phyloP scores from a whole-genome alignment of 2,888 invertebrate species.

The Caenorhabditis virilis region DNA sequence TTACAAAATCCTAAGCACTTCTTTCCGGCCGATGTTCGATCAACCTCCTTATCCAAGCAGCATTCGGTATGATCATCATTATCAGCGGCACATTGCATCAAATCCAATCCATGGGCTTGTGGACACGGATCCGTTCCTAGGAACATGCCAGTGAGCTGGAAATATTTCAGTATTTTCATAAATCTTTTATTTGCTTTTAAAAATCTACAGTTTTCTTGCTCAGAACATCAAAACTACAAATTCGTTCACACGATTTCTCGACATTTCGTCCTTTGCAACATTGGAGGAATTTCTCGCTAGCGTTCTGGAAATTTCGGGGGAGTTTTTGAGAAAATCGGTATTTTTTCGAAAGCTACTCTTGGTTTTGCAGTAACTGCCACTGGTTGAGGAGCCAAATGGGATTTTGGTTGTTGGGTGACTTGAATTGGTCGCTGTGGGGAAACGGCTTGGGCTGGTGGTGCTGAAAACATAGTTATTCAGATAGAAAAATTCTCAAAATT shows the following conservation, averaged over 20 bases:
- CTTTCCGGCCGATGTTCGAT: conserved; percentile 58
- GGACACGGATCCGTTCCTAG: conserved; percentile 66
- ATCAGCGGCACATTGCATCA: conserved; percentile 65
- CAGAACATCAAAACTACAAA: conserved; percentile 63
- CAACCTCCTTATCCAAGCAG: conserved; percentile 51
- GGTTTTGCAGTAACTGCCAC: conserved; percentile 12
- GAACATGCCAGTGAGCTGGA: conserved; percentile 65
- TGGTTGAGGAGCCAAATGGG: conserved; percentile 28
- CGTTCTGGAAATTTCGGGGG: conserved; percentile 22
- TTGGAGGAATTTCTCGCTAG: conserved; percentile 59
- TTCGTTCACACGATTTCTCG: conserved; percentile 55
- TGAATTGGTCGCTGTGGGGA: conserved; percentile 7
- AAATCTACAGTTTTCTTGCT: conserved; percentile 58
- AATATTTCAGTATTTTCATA: background rate
- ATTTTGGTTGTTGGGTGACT: background rate
- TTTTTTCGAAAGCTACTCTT: no score
- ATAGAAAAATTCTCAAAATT: no score
- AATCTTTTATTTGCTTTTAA: background rate
- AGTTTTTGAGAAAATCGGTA: background rate
- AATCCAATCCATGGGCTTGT: conserved; percentile 56
- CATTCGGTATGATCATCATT: conserved; percentile 60
- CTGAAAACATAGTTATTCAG: background rate
- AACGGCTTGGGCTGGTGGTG: conserved; percentile 16
- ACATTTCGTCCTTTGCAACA: conserved; percentile 60
- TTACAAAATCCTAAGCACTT: conserved; percentile 67